Percentiles rank a stretch among this genome's conserved stretches.
Conservation (phyloP, 2,888 invertebrate genomes). For the Eudasyphora cyanicolor region DNA sequence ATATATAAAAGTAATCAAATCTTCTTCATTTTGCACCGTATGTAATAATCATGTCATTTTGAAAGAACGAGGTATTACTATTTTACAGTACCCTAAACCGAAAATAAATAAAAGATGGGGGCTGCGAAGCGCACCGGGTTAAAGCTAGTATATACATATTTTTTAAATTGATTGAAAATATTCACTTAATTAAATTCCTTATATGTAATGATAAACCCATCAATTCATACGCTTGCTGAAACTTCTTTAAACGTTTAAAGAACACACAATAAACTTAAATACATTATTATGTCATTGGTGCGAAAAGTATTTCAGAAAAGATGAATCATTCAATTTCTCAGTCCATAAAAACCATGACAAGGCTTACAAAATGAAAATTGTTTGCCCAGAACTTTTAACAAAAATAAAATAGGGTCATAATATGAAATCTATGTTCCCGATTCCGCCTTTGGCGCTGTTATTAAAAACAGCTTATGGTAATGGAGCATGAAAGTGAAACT, state of each 20-base stretch:
- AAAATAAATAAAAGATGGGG: too few species aligned
- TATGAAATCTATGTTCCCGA: neutral
- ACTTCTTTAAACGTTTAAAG: too few species aligned
- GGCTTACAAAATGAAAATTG: neutral
- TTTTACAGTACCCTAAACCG: too few species aligned
- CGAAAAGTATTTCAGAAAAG: neutral
- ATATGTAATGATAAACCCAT: too few species aligned
- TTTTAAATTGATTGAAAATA: neutral
- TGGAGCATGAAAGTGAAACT: too few species aligned
- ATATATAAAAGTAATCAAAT: too few species aligned
- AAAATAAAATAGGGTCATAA: neutral
- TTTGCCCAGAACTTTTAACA: neutral
- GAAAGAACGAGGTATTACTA: too few species aligned
- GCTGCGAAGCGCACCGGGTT: too few species aligned
- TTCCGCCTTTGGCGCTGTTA: neutral
- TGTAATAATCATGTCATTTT: too few species aligned
- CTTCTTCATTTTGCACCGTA: too few species aligned
- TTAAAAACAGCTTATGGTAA: slow-evolving; percentile 13
- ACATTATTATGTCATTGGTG: neutral
- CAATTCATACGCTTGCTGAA: too few species aligned
- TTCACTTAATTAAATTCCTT: neutral
- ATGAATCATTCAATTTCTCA: neutral
- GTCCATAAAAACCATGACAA: neutral
- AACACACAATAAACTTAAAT: neutral
- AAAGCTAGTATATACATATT: too few species aligned